Base-by-base conservation (phyloP, 2,113 vertebrate species). In the Abramis brama region DNA sequence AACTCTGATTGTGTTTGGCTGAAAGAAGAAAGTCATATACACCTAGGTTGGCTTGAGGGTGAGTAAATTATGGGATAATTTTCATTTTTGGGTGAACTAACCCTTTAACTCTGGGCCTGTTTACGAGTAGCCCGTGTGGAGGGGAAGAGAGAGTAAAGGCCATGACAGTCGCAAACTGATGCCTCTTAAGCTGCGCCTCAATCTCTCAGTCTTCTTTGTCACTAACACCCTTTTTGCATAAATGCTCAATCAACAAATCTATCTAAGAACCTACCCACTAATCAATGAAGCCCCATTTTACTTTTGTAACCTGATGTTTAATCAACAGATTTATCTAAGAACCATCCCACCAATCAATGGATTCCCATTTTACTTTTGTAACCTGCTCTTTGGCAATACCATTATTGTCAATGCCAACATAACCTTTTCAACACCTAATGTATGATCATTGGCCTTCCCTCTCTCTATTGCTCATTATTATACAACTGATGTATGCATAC, bases 161-260 rank as follows among this genome's bases (percentile, higher is more conserved):
- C 64, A 68, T 84, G 86, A 82, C 83, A 86, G 71, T 15, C 5
- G 0, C 19, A 39, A 11, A 71, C 33, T 23, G 33, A 71, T 23
- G 68, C 33, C 39, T 39, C 68, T 21, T 19, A 71, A 71, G 68
- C 23, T 74, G 43, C 0, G 21, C 39, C 70, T 43, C 21, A 45
- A n/a, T 62, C 83, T 80, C 66, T 52, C 59, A 84, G 75, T 57
- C 70, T 66, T 88, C 91, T 90, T 87, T 21, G 6, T 45, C 66
- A 73, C 10, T 33, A 7, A 11, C 33, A 13, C 12, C 39, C 39
- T 74, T 23, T 3, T 74, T 45, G 11, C 71, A 47, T n/a, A 74
- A 23, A 47, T 13, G 12, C 23, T 74, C 71, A 71, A 47, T 74
- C 71, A 47, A 25, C 5, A 74, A 10, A 45, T 25, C 70, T 36